These are phyloP conservation scores for Andrena camellia DNA, from an alignment of 2,888 invertebrate genomes.

Conservation along the genomic window DNA sequence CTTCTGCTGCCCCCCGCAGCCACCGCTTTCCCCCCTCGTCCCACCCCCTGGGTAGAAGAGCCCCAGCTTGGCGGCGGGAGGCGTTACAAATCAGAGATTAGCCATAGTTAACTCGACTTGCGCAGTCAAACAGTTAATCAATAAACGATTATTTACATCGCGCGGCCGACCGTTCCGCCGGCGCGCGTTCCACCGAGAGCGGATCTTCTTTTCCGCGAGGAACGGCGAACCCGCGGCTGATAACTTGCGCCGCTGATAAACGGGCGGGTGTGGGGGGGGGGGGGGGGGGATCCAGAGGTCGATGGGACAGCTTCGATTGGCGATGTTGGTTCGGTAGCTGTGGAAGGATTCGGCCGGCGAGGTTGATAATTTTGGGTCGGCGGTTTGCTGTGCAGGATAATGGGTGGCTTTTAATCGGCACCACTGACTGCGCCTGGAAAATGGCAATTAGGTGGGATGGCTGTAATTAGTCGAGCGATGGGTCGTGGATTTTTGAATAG, in stretches of 20 bases:
- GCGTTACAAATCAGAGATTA: constrained; percentile 85
- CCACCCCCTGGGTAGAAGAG: constrained; percentile 58
- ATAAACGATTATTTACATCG: constrained; percentile 84
- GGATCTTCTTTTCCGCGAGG: constrained; percentile 52
- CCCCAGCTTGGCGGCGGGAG: constrained; percentile 68
- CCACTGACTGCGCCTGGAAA: background rate
- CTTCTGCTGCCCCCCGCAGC: background rate
- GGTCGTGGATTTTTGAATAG: background rate
- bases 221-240: constrained; percentile 61
- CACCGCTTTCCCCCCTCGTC: background rate
- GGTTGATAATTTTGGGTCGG: background rate
- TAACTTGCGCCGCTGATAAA: constrained; percentile 49
- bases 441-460: background rate
- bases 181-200: constrained; percentile 49
- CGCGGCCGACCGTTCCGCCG: constrained; percentile 54
- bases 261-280: constrained; percentile 9
- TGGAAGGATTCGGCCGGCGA: background rate
- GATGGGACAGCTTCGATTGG: background rate
- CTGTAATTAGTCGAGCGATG: no score
- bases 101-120: constrained; percentile 85
- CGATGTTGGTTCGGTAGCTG: background rate
- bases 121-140: constrained; percentile 85
- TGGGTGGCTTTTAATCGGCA: background rate
- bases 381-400: background rate
- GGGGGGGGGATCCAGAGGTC: background rate